These are phyloP conservation scores for Columba janthina DNA, from an alignment of 2,113 vertebrate genomes.

Conservation along the genomic window DNA sequence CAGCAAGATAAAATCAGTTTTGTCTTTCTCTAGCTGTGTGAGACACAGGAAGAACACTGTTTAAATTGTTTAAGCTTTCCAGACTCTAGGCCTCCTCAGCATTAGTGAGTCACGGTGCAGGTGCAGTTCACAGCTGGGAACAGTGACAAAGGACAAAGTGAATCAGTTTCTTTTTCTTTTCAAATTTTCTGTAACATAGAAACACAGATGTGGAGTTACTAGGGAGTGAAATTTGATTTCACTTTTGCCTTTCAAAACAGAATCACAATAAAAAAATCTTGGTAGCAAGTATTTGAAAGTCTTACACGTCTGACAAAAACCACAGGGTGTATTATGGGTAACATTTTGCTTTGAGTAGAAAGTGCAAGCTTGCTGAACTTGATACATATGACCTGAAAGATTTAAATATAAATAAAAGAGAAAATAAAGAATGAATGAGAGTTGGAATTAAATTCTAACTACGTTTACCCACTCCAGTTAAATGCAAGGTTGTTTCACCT, in stretches of 20 bases:
- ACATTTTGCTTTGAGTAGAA: slow-evolving; percentile 23
- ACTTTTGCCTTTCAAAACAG: slow-evolving; percentile 36
- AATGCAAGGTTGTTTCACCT: background rate
- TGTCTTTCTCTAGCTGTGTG: background rate
- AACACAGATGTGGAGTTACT: slow-evolving; percentile 61
- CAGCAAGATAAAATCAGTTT: slow-evolving; percentile 31
- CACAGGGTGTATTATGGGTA: background rate
- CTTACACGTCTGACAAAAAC: slow-evolving; percentile 18
- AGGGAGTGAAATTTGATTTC: slow-evolving; percentile 50
- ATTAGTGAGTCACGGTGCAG: slow-evolving; percentile 68
- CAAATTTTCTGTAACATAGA: background rate
- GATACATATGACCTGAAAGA: slow-evolving; percentile 30
- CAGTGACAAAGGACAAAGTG: slow-evolving; percentile 69
- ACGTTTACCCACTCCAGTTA: background rate
- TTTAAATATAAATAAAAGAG: background rate
- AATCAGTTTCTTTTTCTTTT: slow-evolving; percentile 64
- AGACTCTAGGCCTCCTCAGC: slow-evolving; percentile 1
- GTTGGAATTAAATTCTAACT: slow-evolving; percentile 9
- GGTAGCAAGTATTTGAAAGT: slow-evolving; percentile 13
- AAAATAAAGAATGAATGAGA: slow-evolving; percentile 31
- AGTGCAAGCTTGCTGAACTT: slow-evolving; percentile 63
- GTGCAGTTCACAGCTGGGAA: slow-evolving; percentile 77
- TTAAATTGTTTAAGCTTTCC: slow-evolving; percentile 33
- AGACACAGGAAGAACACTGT: slow-evolving; percentile 31
- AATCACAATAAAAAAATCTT: background rate